Evolutionary conservation across 2,113 vertebrate species (phyloP).

Genomic region (Tursiops truncatus): DNA sequence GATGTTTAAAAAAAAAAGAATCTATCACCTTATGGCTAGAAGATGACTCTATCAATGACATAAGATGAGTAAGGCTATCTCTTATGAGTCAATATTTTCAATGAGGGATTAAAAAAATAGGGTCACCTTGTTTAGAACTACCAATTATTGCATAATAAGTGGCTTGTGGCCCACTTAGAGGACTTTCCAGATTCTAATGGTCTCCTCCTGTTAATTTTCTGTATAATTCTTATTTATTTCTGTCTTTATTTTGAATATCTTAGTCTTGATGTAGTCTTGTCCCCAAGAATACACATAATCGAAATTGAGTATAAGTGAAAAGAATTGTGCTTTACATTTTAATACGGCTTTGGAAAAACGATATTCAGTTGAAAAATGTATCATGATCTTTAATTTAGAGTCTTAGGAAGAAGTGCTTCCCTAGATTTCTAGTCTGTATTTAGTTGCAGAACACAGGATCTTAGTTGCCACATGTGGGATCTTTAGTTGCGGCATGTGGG

Average conservation of each 20-base stretch:
- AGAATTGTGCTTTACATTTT: background rate
- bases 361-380: background rate
- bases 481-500: no score
- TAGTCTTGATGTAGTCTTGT: background rate
- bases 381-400: background rate
- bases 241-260: background rate
- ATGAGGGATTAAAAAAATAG: background rate
- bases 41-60: background rate
- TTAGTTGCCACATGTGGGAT: no score
- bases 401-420: background rate
- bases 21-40: background rate
- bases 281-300: background rate
- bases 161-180: background rate
- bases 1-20: background rate
- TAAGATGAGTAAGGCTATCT: background rate
- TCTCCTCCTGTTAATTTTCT: background rate
- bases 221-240: background rate
- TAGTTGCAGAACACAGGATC: no score
- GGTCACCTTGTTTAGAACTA: background rate
- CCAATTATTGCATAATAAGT: background rate
- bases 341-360: background rate
- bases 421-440: background rate
- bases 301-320: conserved; percentile 8
- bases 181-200: background rate
- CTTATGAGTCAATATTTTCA: background rate